Evolutionary conservation across 2,888 invertebrate genomes (phyloP).

Genomic region (Yponomeuta evonymella): DNA sequence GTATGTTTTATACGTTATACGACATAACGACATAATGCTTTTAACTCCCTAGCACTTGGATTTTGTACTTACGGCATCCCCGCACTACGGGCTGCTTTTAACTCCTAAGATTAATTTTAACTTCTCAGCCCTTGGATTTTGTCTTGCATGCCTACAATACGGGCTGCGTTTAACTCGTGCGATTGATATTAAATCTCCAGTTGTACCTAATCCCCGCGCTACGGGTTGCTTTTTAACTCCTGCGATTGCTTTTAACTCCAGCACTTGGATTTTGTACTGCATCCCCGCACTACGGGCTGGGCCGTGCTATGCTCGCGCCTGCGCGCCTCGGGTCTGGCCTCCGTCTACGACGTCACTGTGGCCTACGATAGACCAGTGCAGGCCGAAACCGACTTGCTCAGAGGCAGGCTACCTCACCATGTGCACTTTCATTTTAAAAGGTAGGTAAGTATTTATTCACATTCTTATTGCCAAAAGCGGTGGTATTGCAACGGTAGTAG

Average conservation of each 20-base stretch:
- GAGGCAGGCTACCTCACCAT: conserved; percentile 82
- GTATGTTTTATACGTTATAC: no score
- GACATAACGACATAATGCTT: no score
- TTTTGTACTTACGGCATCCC: conserved; percentile 71
- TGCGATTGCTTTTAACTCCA: conserved; percentile 24
- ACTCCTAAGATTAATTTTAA: not conserved
- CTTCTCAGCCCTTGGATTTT: conserved; percentile 76
- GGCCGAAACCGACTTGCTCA: conserved; percentile 82
- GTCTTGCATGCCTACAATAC: conserved; percentile 92
- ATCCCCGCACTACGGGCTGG: conserved; percentile 91
- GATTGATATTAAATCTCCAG: conserved; percentile 29
- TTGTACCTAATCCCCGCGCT: conserved; percentile 54
- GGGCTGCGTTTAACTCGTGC: conserved; percentile 69
- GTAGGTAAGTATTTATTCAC: conserved; percentile 39
- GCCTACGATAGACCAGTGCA: conserved; percentile 88
- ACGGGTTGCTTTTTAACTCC: not conserved
- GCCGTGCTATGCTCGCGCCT: conserved; percentile 76
- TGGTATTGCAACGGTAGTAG: no score
- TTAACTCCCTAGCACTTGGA: conserved; percentile 67
- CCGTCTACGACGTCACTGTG: conserved; percentile 91
- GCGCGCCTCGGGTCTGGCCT: conserved; percentile 78
- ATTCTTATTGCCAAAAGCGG: no score
- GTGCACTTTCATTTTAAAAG: conserved; percentile 86
- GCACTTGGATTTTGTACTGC: conserved; percentile 84
- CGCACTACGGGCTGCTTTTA: not conserved